phyloP scores from a whole-genome alignment of 2,888 invertebrate genomes.

The Ichneumoninae sp. region DNA sequence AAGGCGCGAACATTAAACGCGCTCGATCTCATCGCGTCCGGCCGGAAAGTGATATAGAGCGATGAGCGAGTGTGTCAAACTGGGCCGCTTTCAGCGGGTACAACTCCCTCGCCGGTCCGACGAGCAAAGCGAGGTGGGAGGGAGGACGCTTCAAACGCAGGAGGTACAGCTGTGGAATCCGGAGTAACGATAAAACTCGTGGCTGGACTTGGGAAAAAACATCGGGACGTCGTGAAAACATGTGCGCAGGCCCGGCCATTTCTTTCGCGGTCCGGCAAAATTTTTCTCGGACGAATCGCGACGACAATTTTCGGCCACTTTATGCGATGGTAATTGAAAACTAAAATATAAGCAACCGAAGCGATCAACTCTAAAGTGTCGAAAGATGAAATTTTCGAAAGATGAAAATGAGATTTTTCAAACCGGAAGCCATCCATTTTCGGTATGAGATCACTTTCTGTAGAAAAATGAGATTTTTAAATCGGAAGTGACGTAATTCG shows the following conservation, averaged over 20 bases:
- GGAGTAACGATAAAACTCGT: constrained; percentile 15
- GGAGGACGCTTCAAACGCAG: not conserved
- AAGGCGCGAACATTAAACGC: constrained; percentile 53
- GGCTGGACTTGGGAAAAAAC: not conserved
- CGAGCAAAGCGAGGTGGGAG: not conserved
- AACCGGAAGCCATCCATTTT: too few species aligned
- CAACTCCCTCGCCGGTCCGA: not conserved
- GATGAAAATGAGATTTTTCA: too few species aligned
- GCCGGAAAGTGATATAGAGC: constrained; percentile 21
- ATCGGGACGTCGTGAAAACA: not conserved
- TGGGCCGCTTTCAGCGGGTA: not conserved
- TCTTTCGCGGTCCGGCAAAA: not conserved
- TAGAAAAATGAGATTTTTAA: too few species aligned
- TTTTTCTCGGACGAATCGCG: not conserved
- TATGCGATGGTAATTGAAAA: too few species aligned
- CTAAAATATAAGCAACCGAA: too few species aligned
- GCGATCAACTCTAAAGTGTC: too few species aligned
- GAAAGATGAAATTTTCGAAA: too few species aligned
- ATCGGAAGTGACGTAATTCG: too few species aligned
- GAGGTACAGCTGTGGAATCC: constrained; percentile 14
- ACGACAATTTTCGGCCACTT: too few species aligned
- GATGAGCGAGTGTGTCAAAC: constrained; percentile 39
- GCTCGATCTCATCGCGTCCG: constrained; percentile 41
- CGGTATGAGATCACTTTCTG: too few species aligned
- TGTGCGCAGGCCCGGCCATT: not conserved